Conservation (phyloP, 2,797 vertebrate species). For the Orestias chungarensis region DNA sequence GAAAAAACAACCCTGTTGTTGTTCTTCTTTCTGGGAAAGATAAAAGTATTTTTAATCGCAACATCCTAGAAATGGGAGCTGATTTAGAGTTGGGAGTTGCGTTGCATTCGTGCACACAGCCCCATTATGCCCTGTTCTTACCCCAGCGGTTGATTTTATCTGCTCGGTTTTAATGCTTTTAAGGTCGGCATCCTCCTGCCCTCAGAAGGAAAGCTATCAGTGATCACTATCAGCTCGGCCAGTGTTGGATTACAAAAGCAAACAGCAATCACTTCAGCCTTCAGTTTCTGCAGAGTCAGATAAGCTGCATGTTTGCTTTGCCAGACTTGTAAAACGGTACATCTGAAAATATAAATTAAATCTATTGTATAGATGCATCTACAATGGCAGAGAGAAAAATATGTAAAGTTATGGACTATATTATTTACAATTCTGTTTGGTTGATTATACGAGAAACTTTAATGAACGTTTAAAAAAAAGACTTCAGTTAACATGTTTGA, state of each 20-base stretch:
- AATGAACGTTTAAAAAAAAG: not conserved
- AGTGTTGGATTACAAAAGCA: conserved; percentile 64
- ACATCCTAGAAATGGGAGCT: conserved; percentile 7
- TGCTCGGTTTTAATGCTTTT: conserved; percentile 59
- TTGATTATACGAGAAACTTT: not conserved
- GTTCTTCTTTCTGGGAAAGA: conserved; percentile 15
- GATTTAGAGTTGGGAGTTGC: not conserved
- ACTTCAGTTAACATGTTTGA: not conserved
- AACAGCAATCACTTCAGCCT: conserved; percentile 57
- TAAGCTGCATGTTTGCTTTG: conserved; percentile 17
- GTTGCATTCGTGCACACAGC: conserved; percentile 21
- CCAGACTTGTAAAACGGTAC: not conserved
- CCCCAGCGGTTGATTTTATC: conserved; percentile 57
- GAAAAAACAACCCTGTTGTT: not conserved
- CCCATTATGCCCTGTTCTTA: conserved; percentile 21
- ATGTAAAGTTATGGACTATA: not conserved
- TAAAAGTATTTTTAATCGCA: conserved; percentile 11
- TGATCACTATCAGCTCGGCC: conserved; percentile 45
- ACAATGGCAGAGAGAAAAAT: not conserved
- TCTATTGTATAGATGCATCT: not conserved
- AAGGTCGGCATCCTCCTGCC: conserved; percentile 55
- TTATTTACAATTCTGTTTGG: not conserved
- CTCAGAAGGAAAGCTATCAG: conserved; percentile 61
- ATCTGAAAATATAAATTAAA: not conserved
- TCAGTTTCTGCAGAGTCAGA: conserved; percentile 36